phyloP scores from a whole-genome alignment of 2,888 invertebrate species.

The Diaprepes abbreviatus region DNA sequence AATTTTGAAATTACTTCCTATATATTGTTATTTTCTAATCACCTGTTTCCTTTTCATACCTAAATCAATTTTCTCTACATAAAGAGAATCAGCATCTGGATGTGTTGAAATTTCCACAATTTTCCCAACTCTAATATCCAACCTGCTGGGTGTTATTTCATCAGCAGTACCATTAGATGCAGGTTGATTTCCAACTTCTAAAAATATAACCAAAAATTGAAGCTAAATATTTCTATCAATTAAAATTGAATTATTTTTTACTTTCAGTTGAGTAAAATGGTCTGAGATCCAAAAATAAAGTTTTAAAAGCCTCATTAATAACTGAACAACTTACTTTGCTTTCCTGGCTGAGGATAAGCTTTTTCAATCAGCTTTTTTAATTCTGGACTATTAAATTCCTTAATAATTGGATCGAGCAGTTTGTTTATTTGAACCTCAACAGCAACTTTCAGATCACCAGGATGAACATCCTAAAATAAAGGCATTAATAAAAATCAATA shows the following conservation, averaged over 20 bases:
- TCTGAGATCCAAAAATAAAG: too few species aligned
- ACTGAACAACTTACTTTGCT: constrained; percentile 67
- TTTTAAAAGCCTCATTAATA: background rate
- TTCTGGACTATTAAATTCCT: constrained; percentile 84
- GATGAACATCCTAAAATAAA: constrained; percentile 79
- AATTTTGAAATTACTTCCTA: background rate
- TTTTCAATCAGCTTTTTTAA: constrained; percentile 82
- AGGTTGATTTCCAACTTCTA: constrained; percentile 38
- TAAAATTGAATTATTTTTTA: too few species aligned
- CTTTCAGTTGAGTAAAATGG: too few species aligned
- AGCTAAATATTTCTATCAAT: too few species aligned
- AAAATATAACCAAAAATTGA: too few species aligned
- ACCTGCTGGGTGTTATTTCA: constrained; percentile 77
- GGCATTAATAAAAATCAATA: too few species aligned
- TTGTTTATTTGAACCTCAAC: constrained; percentile 89
- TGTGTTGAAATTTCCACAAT: constrained; percentile 87
- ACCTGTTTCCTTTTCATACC: constrained; percentile 19
- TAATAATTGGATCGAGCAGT: constrained; percentile 89
- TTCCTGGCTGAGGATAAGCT: constrained; percentile 87
- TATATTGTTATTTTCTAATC: background rate
- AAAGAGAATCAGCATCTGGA: constrained; percentile 92
- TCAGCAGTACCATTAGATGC: constrained; percentile 27
- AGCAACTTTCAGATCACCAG: constrained; percentile 91
- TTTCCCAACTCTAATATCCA: constrained; percentile 91
- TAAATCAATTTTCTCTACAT: constrained; percentile 92